These are phyloP conservation scores for Dromas ardeola DNA, from an alignment of 2,113 vertebrate species.

Conservation along the genomic window DNA sequence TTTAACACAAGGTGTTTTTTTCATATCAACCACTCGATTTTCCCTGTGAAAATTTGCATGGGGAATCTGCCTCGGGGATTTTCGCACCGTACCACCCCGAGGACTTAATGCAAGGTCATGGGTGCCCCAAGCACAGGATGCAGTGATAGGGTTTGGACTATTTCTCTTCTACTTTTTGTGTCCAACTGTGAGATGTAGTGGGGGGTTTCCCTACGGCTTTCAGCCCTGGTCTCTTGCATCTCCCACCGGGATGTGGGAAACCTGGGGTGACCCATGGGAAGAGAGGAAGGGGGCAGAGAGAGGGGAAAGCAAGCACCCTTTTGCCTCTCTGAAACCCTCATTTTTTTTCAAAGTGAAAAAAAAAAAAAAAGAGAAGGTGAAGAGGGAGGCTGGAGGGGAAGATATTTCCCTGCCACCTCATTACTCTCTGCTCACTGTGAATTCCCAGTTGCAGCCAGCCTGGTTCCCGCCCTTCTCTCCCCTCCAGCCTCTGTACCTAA, in stretches of 20 bases:
- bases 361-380: neutral
- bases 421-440: neutral
- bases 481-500: neutral
- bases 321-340: neutral
- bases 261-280: neutral
- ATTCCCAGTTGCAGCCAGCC: neutral
- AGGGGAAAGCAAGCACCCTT: neutral
- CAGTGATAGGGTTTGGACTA: neutral
- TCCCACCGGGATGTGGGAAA: neutral
- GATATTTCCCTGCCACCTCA: slow-evolving; percentile 33
- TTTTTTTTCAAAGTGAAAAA: neutral
- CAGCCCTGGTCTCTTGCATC: neutral
- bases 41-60: neutral
- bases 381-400: neutral
- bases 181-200: neutral
- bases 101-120: neutral
- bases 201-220: neutral
- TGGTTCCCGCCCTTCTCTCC: neutral
- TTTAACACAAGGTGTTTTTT: neutral
- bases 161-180: accelerated
- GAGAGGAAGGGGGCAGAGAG: neutral
- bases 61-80: neutral
- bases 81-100: neutral
- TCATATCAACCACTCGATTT: neutral
- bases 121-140: neutral